phyloP scores from a whole-genome alignment of 2,888 invertebrate species.

The Zaprionus lineosus region DNA sequence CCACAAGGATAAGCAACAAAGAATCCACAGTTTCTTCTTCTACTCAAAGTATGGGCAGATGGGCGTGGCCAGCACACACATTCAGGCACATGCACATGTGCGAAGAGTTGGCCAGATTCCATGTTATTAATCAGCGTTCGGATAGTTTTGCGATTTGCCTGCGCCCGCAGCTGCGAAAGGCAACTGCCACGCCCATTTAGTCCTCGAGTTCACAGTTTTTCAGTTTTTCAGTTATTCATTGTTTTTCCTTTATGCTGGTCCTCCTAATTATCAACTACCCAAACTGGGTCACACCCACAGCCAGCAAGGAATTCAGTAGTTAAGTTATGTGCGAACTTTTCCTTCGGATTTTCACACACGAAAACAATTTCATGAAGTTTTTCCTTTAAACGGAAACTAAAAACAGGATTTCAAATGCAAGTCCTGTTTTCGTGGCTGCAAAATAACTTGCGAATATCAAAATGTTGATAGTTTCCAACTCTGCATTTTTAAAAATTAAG shows the following conservation, averaged over 20 bases:
- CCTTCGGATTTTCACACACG: no score
- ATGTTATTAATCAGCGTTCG: slow-evolving; percentile 29
- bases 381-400: no score
- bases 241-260: slow-evolving; percentile 21
- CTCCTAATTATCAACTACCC: slow-evolving; percentile 26
- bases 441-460: no score
- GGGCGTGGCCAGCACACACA: slow-evolving; percentile 29
- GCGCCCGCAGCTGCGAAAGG: slow-evolving; percentile 15
- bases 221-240: no score
- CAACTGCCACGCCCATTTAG: slow-evolving; percentile 24
- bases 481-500: no score
- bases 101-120: slow-evolving; percentile 29
- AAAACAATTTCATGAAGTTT: no score
- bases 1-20: slow-evolving; percentile 38
- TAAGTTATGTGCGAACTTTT: slow-evolving; percentile 34
- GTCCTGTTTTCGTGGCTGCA: no score
- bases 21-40: slow-evolving; percentile 24
- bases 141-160: slow-evolving; percentile 1
- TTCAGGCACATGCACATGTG: slow-evolving; percentile 20
- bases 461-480: no score
- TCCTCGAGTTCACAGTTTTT: slow-evolving; percentile 7
- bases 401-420: no score
- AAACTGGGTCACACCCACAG: slow-evolving; percentile 46
- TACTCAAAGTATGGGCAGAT: no score
- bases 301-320: slow-evolving; percentile 28